Percentiles rank a stretch among this genome's conserved stretches.
These are phyloP conservation scores for Acanthosepion pharaonis DNA, from an alignment of 2,888 invertebrate species.

Conservation along the genomic window DNA sequence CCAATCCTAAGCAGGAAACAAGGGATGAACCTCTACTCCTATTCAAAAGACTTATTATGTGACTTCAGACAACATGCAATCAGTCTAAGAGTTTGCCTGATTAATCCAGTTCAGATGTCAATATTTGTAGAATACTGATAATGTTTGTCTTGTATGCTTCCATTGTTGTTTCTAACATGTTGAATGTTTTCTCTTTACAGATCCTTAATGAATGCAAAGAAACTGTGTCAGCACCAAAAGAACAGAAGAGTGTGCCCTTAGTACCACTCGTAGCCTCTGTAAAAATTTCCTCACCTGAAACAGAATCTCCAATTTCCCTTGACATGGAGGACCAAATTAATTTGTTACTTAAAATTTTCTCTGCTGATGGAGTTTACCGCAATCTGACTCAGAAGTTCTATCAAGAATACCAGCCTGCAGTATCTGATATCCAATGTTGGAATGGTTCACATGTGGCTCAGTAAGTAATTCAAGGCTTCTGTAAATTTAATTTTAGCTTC, in stretches of 20 bases:
- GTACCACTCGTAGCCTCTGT: not conserved
- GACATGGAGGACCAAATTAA: constrained; percentile 14
- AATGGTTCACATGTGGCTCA: not conserved
- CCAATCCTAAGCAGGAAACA: too few relatives aligned
- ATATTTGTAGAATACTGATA: too few relatives aligned
- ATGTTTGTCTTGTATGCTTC: not conserved
- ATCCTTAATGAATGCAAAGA: not conserved
- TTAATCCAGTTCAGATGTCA: too few relatives aligned
- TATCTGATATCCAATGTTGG: not conserved
- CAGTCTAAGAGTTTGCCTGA: too few relatives aligned
- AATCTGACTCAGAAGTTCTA: constrained; percentile 5
- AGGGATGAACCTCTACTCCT: too few relatives aligned
- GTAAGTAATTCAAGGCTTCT: not conserved
- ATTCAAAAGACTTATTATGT: too few relatives aligned
- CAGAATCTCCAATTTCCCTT: not conserved
- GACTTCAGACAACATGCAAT: too few relatives aligned
- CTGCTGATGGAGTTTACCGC: constrained; percentile 8
- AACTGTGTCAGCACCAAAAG: not conserved
- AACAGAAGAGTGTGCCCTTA: not conserved
- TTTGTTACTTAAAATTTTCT: constrained; percentile 22
- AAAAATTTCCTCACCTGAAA: not conserved
- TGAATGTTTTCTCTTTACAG: not conserved
- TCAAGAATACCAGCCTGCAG: not conserved
- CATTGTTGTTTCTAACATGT: not conserved
- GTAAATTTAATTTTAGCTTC: too few relatives aligned